A percentile compares a stretch with the other conserved stretches of the same genome.
Conservation (phyloP, 2,888 invertebrate species). For the Lasioglossum lativentre region DNA sequence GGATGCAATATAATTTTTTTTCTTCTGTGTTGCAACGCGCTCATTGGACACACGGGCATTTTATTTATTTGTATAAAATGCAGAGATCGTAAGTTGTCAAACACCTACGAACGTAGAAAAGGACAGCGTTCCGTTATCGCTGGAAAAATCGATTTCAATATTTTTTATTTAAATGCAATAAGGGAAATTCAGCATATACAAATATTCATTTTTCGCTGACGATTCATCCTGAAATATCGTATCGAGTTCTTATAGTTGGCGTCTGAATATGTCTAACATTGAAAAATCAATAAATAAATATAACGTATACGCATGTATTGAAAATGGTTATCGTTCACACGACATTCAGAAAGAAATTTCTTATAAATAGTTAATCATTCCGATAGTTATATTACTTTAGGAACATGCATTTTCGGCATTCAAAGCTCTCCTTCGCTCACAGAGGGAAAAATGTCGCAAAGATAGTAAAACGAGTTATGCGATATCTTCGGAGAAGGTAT, state of each 20-base stretch:
- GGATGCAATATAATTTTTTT: not conserved
- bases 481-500: not conserved
- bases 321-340: not conserved
- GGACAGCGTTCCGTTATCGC: too few species aligned
- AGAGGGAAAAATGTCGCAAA: not conserved
- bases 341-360: not conserved
- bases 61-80: not conserved
- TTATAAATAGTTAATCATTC: not conserved
- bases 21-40: not conserved
- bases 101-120: too few species aligned
- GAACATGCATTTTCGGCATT: not conserved
- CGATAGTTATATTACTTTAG: not conserved
- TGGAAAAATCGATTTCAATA: not conserved
- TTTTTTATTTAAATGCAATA: not conserved
- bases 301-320: not conserved
- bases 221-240: not conserved
- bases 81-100: not conserved
- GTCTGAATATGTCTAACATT: not conserved
- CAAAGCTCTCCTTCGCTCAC: not conserved
- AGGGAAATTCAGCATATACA: not conserved
- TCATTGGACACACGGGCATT: not conserved
- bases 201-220: not conserved
- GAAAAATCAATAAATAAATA: not conserved
- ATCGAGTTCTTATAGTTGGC: not conserved
- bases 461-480: not conserved